Evolutionary conservation across 2,797 vertebrate genomes (phyloP).

Genomic region (Rhinophrynus dorsalis): DNA sequence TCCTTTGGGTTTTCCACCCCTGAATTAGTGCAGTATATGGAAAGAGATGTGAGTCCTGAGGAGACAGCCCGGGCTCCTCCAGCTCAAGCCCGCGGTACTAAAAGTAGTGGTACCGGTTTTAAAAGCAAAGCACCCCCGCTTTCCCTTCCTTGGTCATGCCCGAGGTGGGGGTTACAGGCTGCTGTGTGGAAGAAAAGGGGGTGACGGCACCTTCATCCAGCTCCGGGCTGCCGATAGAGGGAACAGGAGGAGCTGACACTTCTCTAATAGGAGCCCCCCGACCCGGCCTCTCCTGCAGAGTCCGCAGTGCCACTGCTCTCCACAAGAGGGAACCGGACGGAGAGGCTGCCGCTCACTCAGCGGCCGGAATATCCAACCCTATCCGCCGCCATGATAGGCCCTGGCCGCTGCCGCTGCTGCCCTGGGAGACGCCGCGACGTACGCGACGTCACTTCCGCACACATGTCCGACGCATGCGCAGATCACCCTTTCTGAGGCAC

Average conservation of each 20-base stretch:
- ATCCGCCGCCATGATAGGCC: constrained; percentile 35
- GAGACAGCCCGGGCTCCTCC: background rate
- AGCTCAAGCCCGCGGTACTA: background rate
- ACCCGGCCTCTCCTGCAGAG: background rate
- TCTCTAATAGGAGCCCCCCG: background rate
- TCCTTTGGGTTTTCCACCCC: too few relatives aligned
- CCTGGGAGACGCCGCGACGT: constrained; percentile 49
- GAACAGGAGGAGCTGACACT: background rate
- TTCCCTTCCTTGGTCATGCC: constrained; percentile 43
- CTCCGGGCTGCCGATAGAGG: constrained; percentile 24
- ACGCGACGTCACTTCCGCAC: constrained; percentile 29
- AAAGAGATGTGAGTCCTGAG: too few relatives aligned
- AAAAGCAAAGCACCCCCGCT: constrained; percentile 6
- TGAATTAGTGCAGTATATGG: too few relatives aligned
- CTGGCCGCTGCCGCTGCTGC: constrained; percentile 29
- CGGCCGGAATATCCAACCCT: background rate
- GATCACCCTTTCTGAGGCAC: too few relatives aligned
- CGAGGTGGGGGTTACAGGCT: background rate
- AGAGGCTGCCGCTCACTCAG: constrained; percentile 4
- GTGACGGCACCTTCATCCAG: constrained; percentile 24
- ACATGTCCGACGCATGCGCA: constrained; percentile 20
- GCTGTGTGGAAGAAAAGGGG: background rate
- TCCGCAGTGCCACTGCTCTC: background rate
- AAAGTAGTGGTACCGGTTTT: background rate
- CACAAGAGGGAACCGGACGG: background rate